Evolutionary conservation across 1,140 invertebrate genomes (phyloP).

Genomic region (Anagrus nilaparvatae): DNA sequence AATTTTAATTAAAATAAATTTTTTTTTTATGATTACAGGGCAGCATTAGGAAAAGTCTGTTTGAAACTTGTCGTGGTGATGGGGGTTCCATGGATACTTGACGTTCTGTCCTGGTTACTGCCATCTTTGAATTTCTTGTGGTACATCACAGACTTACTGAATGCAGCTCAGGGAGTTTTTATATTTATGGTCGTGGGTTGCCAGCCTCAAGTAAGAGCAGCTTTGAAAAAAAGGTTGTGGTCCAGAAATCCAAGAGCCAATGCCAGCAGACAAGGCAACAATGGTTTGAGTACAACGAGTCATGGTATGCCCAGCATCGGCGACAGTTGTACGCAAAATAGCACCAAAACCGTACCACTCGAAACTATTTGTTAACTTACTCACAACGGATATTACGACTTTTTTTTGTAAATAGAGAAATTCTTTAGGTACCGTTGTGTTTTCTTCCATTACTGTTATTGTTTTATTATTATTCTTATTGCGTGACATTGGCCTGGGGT

Average conservation of each 20-base stretch:
- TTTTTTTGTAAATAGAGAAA: no score
- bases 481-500: no score
- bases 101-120: constrained; percentile 62
- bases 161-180: constrained; percentile 76
- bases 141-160: constrained; percentile 72
- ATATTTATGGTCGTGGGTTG: constrained; percentile 82
- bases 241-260: constrained; percentile 46
- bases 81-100: constrained; percentile 77
- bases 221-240: constrained; percentile 55
- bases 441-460: no score
- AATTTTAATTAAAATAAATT: no score
- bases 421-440: no score
- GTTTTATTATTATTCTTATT: no score
- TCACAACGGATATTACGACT: no score
- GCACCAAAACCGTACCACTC: constrained; percentile 49
- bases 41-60: constrained; percentile 66
- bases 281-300: constrained; percentile 50
- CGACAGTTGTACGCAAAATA: constrained; percentile 60
- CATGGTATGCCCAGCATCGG: constrained; percentile 68
- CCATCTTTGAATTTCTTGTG: constrained; percentile 67
- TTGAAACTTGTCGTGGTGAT: constrained; percentile 76
- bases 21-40: constrained; percentile 43
- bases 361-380: constrained; percentile 51
- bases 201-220: constrained; percentile 69
- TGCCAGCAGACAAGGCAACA: constrained; percentile 40